These are phyloP conservation scores for Sparidentex hasta DNA, from an alignment of 2,797 vertebrate genomes.

Conservation along the genomic window DNA sequence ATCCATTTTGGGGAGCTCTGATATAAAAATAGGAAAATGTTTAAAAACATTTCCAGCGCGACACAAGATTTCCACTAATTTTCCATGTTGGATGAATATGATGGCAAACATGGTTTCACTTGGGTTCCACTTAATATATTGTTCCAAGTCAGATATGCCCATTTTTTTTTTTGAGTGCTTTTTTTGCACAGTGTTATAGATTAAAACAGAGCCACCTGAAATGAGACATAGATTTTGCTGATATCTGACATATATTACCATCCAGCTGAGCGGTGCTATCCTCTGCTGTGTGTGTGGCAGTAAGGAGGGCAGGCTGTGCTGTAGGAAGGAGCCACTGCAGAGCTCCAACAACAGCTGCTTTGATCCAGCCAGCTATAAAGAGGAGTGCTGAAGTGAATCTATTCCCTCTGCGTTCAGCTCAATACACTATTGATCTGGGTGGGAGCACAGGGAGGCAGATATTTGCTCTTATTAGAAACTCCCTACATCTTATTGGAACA, in stretches of 20 bases:
- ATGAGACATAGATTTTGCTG: background rate
- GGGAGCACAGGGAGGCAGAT: conserved; percentile 70
- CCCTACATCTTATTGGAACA: conserved; percentile 76
- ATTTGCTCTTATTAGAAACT: conserved; percentile 85
- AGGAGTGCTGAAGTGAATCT: conserved; percentile 73
- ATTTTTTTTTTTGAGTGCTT: too few relatives aligned
- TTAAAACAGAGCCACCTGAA: background rate
- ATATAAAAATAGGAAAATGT: too few relatives aligned
- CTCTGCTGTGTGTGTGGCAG: conserved; percentile 12
- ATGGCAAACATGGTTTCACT: too few relatives aligned
- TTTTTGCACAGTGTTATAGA: too few relatives aligned
- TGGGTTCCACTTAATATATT: too few relatives aligned
- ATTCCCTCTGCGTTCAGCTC: conserved; percentile 78
- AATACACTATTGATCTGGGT: conserved; percentile 85
- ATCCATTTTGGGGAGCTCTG: too few relatives aligned
- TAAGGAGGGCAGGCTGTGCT: conserved; percentile 43
- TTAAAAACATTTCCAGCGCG: too few relatives aligned
- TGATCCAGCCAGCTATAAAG: conserved; percentile 72
- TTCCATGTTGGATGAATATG: too few relatives aligned
- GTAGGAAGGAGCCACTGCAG: conserved; percentile 37
- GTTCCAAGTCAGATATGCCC: too few relatives aligned
- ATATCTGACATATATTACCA: background rate
- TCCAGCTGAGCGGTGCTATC: background rate
- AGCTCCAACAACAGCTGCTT: conserved; percentile 39
- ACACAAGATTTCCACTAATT: too few relatives aligned